A percentile compares a stretch with the other conserved stretches of the same genome.
phyloP scores from a whole-genome alignment of 2,888 invertebrate genomes.

The Phymatocera aterrima region DNA sequence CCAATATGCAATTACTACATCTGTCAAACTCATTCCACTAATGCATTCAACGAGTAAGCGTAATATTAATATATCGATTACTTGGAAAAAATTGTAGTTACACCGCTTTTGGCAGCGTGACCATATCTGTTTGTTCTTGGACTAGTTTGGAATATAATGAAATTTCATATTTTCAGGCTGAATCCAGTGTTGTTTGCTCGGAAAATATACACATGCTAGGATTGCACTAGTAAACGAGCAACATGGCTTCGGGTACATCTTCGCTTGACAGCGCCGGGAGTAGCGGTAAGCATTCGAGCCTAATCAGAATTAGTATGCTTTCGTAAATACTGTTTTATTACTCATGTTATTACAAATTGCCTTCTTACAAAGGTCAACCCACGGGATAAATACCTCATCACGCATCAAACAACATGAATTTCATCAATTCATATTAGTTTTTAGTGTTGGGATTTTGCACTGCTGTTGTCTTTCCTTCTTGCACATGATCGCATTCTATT shows the following conservation, averaged over 20 bases:
- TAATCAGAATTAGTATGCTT: constrained; percentile 11
- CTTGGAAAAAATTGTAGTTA: neutral
- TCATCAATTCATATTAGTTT: neutral
- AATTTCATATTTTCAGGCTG: constrained; percentile 64
- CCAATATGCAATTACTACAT: constrained; percentile 16
- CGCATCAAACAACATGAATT: neutral
- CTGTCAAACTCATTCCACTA: constrained; percentile 29
- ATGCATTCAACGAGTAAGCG: neutral
- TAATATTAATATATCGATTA: neutral
- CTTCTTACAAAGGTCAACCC: neutral
- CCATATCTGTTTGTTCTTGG: neutral
- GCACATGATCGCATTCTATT: neutral
- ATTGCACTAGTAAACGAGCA: constrained; percentile 56
- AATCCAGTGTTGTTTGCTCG: constrained; percentile 60
- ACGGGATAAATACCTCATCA: neutral
- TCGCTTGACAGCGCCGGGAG: constrained; percentile 88
- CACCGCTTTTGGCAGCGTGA: too few species aligned
- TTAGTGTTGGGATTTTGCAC: neutral
- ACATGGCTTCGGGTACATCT: constrained; percentile 88
- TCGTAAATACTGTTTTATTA: neutral
- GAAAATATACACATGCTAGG: constrained; percentile 58
- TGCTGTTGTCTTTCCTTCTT: neutral
- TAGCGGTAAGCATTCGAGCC: constrained; percentile 78
- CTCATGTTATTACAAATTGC: neutral
- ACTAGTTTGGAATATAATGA: neutral